Base-by-base conservation (phyloP, 1,140 invertebrate genomes). In the Sitophilus oryzae region DNA sequence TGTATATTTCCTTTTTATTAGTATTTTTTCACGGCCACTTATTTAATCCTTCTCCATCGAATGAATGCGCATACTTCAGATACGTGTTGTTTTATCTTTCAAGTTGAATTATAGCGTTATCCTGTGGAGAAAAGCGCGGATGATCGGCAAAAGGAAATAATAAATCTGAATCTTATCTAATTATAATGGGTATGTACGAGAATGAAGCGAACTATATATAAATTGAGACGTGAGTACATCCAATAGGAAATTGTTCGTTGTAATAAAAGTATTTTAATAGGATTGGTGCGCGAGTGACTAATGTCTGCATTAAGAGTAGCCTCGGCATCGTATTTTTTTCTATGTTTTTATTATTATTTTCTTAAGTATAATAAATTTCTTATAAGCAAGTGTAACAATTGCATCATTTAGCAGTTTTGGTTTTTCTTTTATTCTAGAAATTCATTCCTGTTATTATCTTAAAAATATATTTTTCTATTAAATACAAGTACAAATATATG, bases 81-180 rank as follows among this genome's bases (percentile, higher is more conserved):
- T 40, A 14, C 38, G 38, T 14, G 14, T 40, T 14, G 14, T 8
- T 40, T 40, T 15, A 15, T 40, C 38, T 4, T 14, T 40, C 5
- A 5, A 30, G 25, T 30, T 30, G 63, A 60, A 64, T 62, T 61
- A 61, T 63, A 59, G 58, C 51, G 48, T 23, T 41, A 57, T 43
- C 25, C 25, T 30, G 38, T 41, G 49, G 22, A 18, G 25, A 34
- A 34, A 15, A 35, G 46, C 46, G 46, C 34, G 46, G 37, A 34
- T 37, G 46, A 30, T 37, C 25, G 25, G 5, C 11, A 30, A 35
- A 48, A 48, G 46, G 46, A 48, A 48, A 48, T 21, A 48, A 48
- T 48, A 48, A 48, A 48, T 48, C 46, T 48, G 15, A 35, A 37
- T 35, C 43, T 48, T 48, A 48, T 48, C 46, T 48, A 48, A 48